Percentiles rank a stretch among this genome's conserved stretches.
phyloP scores from a whole-genome alignment of 1,140 invertebrate genomes.

The Drosophila mojavensis region DNA sequence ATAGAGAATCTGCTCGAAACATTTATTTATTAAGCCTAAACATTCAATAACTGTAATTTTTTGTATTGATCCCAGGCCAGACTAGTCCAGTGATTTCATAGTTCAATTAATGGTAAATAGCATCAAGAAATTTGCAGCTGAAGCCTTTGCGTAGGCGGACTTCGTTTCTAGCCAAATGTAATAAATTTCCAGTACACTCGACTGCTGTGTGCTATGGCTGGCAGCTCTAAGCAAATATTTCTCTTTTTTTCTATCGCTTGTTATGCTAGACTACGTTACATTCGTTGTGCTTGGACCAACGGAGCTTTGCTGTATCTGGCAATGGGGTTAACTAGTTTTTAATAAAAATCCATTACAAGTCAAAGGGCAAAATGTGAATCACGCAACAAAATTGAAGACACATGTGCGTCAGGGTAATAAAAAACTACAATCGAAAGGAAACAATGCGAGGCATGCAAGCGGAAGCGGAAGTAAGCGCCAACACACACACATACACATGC shows the following conservation, averaged over 20 bases:
- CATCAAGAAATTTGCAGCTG: too few species aligned
- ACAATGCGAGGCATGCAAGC: slow-evolving; percentile 68
- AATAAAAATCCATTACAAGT: slow-evolving; percentile 60
- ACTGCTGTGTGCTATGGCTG: background rate
- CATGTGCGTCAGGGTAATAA: slow-evolving; percentile 63
- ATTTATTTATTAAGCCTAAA: too few species aligned
- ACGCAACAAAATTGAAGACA: slow-evolving; percentile 28
- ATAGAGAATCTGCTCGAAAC: too few species aligned
- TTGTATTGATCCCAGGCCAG: too few species aligned
- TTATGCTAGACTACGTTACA: background rate
- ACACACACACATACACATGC: slow-evolving; percentile 40
- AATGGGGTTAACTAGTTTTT: slow-evolving; percentile 46
- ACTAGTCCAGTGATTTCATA: too few species aligned
- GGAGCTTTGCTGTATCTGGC: background rate
- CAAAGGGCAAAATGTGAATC: slow-evolving; percentile 33
- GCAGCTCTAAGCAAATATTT: background rate
- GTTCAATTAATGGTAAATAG: too few species aligned
- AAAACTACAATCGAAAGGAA: slow-evolving; percentile 38
- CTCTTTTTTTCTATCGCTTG: background rate
- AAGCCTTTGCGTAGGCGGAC: too few species aligned
- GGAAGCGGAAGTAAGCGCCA: slow-evolving; percentile 73
- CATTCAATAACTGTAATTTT: too few species aligned
- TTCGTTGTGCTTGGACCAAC: background rate
- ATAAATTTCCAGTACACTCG: background rate
- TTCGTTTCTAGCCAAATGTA: background rate